Evolutionary conservation across 2,113 vertebrate genomes (phyloP).

Genomic region (Hoplias malabaricus): DNA sequence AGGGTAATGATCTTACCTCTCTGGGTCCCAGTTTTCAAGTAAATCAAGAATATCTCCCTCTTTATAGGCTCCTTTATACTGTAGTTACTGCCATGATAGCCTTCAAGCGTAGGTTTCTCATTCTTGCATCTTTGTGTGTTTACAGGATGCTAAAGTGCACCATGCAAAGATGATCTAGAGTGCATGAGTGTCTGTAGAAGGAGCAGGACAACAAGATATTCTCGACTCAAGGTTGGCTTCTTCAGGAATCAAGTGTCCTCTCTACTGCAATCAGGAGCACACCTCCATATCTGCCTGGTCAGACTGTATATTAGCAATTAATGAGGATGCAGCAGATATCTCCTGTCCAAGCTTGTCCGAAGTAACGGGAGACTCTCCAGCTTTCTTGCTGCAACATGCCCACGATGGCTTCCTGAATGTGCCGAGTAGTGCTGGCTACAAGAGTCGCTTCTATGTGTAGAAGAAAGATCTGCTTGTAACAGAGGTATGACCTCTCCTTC

Average conservation of each 20-base stretch:
- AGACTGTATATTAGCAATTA: not conserved
- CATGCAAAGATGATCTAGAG: not conserved
- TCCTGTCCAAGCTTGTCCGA: constrained; percentile 23
- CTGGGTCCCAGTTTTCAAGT: not conserved
- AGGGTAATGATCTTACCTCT: constrained; percentile 5
- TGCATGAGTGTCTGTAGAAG: not conserved
- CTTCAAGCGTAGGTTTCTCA: too few species aligned
- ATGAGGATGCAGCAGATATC: constrained; percentile 1
- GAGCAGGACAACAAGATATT: not conserved
- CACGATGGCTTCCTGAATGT: constrained; percentile 3
- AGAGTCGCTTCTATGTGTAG: not conserved
- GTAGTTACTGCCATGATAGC: too few species aligned
- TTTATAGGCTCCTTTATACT: too few species aligned
- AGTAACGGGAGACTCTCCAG: constrained; percentile 19
- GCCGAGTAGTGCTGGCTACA: not conserved
- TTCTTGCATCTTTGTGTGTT: not conserved
- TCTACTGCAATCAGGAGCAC: not conserved
- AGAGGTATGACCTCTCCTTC: constrained; percentile 30
- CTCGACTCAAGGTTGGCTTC: not conserved
- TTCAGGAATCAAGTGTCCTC: not conserved
- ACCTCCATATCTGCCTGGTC: not conserved
- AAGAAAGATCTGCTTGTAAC: not conserved
- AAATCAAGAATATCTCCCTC: too few species aligned
- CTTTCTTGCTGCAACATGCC: constrained; percentile 28
- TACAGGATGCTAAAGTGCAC: constrained; percentile 17